Evolutionary conservation across 2,888 invertebrate species (phyloP).

Genomic region (Phyllotreta cruciferae): DNA sequence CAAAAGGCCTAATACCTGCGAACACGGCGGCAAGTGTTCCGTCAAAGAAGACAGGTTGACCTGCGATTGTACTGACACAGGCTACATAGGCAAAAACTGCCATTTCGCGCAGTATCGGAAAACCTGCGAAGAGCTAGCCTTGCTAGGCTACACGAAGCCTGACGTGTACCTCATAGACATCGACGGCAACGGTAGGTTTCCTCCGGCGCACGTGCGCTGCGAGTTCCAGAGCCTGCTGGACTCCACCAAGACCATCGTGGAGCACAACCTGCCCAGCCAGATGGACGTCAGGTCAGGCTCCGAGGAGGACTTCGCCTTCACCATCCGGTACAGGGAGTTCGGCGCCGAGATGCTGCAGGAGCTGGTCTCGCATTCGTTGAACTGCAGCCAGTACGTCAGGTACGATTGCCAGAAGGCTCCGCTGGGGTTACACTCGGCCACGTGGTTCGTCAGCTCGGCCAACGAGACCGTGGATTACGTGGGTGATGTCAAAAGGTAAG

Average conservation of each 20-base stretch:
- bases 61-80: constrained; percentile 90
- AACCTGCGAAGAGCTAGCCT: constrained; percentile 90
- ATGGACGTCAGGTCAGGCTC: constrained; percentile 83
- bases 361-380: constrained; percentile 85
- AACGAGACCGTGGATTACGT: constrained; percentile 80
- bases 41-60: constrained; percentile 86
- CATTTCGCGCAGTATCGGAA: constrained; percentile 92
- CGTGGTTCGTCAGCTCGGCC: constrained; percentile 87
- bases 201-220: constrained; percentile 90
- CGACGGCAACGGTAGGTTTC: constrained; percentile 91
- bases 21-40: constrained; percentile 90
- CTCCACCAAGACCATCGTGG: constrained; percentile 85
- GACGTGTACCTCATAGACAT: constrained; percentile 93
- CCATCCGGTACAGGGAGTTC: constrained; percentile 88
- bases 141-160: constrained; percentile 86
- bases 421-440: constrained; percentile 83
- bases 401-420: constrained; percentile 92
- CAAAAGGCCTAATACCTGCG: constrained; percentile 87
- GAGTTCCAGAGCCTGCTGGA: constrained; percentile 89
- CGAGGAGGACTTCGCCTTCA: constrained; percentile 83
- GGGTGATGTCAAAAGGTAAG: constrained; percentile 80
- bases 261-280: constrained; percentile 90
- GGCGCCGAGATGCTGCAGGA: constrained; percentile 91
- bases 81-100: constrained; percentile 92
- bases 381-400: constrained; percentile 87